Percentiles rank a stretch among this genome's conserved stretches.
Evolutionary conservation across 2,888 invertebrate genomes (phyloP).

Genomic region (Tipula helvola): DNA sequence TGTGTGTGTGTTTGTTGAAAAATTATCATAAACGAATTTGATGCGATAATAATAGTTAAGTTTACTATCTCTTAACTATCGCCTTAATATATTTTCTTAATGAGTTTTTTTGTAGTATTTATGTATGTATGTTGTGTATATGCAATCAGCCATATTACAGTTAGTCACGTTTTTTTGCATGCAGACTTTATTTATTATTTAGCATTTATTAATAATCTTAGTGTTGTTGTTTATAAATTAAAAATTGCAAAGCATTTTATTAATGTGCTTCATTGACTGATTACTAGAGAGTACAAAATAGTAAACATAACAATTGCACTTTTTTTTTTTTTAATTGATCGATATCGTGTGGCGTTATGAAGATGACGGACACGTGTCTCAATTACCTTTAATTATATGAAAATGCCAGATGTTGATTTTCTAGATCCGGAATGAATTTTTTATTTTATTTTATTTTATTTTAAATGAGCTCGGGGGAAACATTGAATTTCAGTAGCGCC

Average conservation of each 20-base stretch:
- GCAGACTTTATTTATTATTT: background rate
- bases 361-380: background rate
- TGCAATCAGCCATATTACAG: background rate
- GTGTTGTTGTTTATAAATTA: background rate
- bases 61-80: background rate
- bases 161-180: background rate
- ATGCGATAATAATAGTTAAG: background rate
- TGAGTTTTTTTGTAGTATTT: background rate
- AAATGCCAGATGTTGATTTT: background rate
- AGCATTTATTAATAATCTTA: background rate
- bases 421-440: background rate
- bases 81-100: background rate
- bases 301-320: background rate
- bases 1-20: background rate
- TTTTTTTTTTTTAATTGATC: background rate
- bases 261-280: background rate
- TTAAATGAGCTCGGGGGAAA: background rate
- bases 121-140: no score
- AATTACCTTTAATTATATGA: background rate
- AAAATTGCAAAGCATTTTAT: background rate
- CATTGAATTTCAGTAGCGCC: background rate
- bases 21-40: background rate
- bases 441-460: no score
- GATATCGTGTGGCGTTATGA: no score
- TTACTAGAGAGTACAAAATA: background rate